Conservation (phyloP, 2,888 invertebrate species). For the Gryllus longicercus region DNA sequence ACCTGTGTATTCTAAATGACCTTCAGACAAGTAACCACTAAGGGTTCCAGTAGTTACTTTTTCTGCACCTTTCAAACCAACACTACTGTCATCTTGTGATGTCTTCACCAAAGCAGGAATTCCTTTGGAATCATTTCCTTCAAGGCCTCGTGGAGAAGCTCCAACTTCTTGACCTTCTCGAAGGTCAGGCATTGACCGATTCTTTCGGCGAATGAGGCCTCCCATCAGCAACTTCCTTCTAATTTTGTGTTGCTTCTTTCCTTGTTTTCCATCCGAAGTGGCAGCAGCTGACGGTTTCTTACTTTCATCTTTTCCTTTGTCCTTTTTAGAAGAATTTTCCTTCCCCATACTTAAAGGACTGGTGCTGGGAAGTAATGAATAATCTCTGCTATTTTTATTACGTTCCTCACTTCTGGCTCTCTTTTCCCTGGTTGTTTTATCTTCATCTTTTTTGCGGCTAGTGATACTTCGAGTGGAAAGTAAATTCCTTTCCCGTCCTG, state of each 20-base stretch:
- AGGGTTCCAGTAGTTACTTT: constrained; percentile 49
- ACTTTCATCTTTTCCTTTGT: constrained; percentile 50
- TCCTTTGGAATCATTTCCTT: constrained; percentile 39
- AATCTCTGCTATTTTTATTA: constrained; percentile 64
- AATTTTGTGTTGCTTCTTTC: constrained; percentile 88
- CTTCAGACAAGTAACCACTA: constrained; percentile 83
- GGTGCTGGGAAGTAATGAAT: constrained; percentile 53
- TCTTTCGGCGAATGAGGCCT: constrained; percentile 80
- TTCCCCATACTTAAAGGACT: constrained; percentile 20
- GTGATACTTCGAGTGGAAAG: background rate
- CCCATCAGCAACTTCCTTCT: constrained; percentile 84
- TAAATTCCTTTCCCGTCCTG: constrained; percentile 56
- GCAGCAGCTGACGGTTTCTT: constrained; percentile 49
- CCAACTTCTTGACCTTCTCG: constrained; percentile 64
- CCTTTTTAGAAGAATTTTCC: constrained; percentile 28
- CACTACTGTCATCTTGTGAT: constrained; percentile 65
- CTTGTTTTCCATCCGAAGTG: constrained; percentile 41
- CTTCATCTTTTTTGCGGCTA: constrained; percentile 60
- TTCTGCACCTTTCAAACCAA: constrained; percentile 55
- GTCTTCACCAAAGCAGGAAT: constrained; percentile 3
- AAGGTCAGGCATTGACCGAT: constrained; percentile 87
- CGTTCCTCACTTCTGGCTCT: constrained; percentile 80
- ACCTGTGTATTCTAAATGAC: constrained; percentile 74
- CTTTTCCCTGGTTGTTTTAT: constrained; percentile 70
- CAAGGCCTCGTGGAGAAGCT: constrained; percentile 28